Conservation (phyloP, 1,140 invertebrate genomes). For the Drosophila burlai region DNA sequence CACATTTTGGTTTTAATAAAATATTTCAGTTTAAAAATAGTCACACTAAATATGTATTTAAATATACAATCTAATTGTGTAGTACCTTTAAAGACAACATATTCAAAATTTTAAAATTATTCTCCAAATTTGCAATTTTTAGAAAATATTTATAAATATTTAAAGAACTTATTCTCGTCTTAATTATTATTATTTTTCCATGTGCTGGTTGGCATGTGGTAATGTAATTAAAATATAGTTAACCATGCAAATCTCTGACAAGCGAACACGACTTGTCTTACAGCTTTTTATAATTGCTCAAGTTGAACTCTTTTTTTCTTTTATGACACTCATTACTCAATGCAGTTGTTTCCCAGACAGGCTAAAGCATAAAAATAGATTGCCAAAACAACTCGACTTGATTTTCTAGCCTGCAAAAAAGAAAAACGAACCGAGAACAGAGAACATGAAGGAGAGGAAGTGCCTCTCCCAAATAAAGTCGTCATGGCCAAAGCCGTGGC, state of each 20-base stretch:
- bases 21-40: too few relatives aligned
- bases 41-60: too few relatives aligned
- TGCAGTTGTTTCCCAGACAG: constrained; percentile 43
- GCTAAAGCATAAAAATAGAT: constrained; percentile 28
- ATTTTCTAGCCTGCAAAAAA: background rate
- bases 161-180: background rate
- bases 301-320: constrained; percentile 26
- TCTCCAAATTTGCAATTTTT: too few relatives aligned
- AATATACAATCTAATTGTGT: too few relatives aligned
- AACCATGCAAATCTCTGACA: constrained; percentile 15
- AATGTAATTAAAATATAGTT: constrained; percentile 36
- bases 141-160: background rate
- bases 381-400: constrained; percentile 11
- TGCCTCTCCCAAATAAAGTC: constrained; percentile 45
- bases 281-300: constrained; percentile 21
- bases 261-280: constrained; percentile 5
- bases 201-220: background rate
- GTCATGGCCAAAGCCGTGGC: constrained; percentile 23
- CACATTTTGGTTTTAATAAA: too few relatives aligned
- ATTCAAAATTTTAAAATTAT: too few relatives aligned
- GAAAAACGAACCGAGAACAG: background rate
- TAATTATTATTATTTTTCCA: background rate
- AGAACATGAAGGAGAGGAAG: constrained; percentile 16
- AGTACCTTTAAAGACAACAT: too few relatives aligned
- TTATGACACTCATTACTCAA: constrained; percentile 17